Conservation (phyloP, 2,797 vertebrate species). For the Anguilla obscura region DNA sequence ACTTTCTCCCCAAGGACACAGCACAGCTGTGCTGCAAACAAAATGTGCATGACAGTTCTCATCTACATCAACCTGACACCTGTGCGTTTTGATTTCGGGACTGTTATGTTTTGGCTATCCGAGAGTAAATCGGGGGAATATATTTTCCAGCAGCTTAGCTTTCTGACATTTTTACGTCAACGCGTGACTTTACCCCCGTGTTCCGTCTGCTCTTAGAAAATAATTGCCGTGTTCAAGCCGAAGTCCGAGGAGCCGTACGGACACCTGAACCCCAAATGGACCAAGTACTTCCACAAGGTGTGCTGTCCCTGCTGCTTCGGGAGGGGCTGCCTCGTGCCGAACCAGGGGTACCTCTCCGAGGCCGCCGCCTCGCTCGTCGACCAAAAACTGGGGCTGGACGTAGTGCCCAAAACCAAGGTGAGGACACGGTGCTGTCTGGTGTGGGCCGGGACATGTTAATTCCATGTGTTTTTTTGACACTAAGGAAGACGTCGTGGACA, state of each 20-base stretch:
- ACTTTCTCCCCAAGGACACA: not conserved
- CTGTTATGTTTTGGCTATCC: not conserved
- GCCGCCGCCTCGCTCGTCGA: conserved; percentile 92
- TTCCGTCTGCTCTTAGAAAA: conserved; percentile 72
- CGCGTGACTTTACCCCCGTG: not conserved
- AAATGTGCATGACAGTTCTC: not conserved
- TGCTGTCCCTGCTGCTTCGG: conserved; percentile 99
- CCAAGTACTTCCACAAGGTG: conserved; percentile 98
- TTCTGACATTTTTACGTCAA: not conserved
- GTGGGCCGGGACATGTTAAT: not conserved
- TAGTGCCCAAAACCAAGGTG: conserved; percentile 98
- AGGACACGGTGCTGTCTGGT: conserved; percentile 18
- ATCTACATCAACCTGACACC: not conserved
- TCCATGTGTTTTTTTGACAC: too few species aligned
- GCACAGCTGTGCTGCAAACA: not conserved
- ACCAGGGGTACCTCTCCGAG: conserved; percentile 97
- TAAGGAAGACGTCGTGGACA: too few species aligned
- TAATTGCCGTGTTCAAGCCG: conserved; percentile 95
- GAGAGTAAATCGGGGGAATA: not conserved
- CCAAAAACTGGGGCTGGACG: conserved; percentile 84
- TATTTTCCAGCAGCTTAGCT: not conserved
- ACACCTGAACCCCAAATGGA: conserved; percentile 98
- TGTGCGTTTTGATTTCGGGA: not conserved
- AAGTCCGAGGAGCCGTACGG: conserved; percentile 99
- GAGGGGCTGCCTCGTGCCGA: conserved; percentile 91